These are phyloP conservation scores for Sinopyrophorus schimmeli DNA, from an alignment of 2,888 invertebrate genomes.

Conservation along the genomic window DNA sequence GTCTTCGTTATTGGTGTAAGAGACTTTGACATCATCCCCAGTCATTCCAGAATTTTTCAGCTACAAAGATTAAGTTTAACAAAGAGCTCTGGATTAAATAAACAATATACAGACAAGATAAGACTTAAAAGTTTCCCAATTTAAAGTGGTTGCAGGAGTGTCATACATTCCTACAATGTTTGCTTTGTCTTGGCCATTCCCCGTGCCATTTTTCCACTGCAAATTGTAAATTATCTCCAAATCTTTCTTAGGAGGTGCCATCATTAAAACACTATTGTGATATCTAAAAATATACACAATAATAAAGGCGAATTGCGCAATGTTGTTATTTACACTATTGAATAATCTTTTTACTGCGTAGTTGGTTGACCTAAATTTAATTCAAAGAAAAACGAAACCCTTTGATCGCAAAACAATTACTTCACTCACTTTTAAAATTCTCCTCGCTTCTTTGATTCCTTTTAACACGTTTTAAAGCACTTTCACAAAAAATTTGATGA, in stretches of 20 bases:
- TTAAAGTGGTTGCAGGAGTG: slow-evolving; percentile 52
- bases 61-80: slow-evolving; percentile 39
- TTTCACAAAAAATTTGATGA: no score
- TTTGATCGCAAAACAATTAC: no score
- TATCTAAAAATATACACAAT: no score
- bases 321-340: no score
- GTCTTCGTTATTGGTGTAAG: slow-evolving; percentile 53
- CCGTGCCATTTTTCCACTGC: slow-evolving; percentile 52
- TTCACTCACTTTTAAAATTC: no score
- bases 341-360: no score
- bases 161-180: slow-evolving; percentile 55
- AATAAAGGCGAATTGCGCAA: no score
- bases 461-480: no score
- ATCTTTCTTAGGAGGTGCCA: slow-evolving; percentile 43
- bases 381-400: no score
- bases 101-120: slow-evolving; percentile 50
- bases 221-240: slow-evolving; percentile 54
- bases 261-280: no score
- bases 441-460: no score
- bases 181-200: slow-evolving; percentile 49
- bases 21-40: slow-evolving; percentile 52
- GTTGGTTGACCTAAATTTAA: no score
- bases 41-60: slow-evolving; percentile 54
- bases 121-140: slow-evolving; percentile 55
- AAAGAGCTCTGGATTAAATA: neutral